These are phyloP conservation scores for Apodemus agrarius DNA, from an alignment of 2,797 vertebrate genomes.

Conservation along the genomic window DNA sequence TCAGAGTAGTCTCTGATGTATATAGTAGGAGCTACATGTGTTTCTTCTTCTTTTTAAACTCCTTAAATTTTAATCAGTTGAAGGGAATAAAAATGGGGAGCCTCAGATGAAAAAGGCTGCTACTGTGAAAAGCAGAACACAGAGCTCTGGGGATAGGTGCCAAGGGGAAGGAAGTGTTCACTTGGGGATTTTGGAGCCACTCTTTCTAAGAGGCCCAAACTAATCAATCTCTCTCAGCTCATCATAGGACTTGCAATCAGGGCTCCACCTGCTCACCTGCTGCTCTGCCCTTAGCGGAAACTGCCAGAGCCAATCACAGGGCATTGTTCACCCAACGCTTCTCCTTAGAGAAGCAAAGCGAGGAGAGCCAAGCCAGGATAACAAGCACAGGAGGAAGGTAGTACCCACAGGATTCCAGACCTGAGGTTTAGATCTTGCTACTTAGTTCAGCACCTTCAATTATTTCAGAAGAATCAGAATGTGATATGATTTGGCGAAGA, in stretches of 20 bases:
- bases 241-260: constrained; percentile 69
- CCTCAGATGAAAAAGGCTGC: background rate
- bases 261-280: constrained; percentile 60
- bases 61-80: background rate
- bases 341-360: background rate
- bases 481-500: background rate
- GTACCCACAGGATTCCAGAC: background rate
- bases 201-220: constrained; percentile 50
- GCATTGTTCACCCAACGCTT: constrained; percentile 55
- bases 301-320: constrained; percentile 59
- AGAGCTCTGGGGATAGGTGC: background rate
- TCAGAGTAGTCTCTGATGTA: background rate
- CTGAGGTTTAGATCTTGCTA: background rate
- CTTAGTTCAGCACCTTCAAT: background rate
- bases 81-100: background rate
- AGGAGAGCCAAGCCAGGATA: background rate
- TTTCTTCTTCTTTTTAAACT: constrained; percentile 4
- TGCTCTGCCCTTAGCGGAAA: constrained; percentile 41
- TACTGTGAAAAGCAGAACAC: background rate
- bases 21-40: background rate
- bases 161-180: background rate
- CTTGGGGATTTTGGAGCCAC: constrained; percentile 47
- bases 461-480: background rate
- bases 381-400: background rate
- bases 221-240: constrained; percentile 68